Percentiles rank a stretch among this genome's conserved stretches.
Conservation (phyloP, 2,888 invertebrate genomes). For the Pyrrhia umbra region DNA sequence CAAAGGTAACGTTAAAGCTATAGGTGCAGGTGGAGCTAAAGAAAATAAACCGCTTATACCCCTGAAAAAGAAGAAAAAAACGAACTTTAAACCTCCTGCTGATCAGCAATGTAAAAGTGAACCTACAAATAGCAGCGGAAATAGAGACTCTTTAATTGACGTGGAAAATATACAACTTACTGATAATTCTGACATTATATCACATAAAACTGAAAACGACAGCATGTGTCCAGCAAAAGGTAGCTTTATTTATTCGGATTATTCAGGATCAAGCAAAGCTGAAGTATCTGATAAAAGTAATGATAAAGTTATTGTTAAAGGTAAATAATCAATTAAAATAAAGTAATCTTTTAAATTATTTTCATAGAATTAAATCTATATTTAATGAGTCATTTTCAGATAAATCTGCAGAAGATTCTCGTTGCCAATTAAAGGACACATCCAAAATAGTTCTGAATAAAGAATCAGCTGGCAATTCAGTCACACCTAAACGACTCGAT, state of each 20-base stretch:
- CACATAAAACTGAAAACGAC: conserved; percentile 4
- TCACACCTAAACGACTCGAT: conserved; percentile 45
- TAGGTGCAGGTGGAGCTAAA: conserved; percentile 11
- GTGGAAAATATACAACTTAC: neutral
- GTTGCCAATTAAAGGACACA: conserved; percentile 66
- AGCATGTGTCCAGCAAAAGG: conserved; percentile 14
- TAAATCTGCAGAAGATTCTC: conserved; percentile 39
- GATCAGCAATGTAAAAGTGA: conserved; percentile 11
- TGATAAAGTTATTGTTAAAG: conserved; percentile 31
- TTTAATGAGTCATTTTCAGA: conserved; percentile 16
- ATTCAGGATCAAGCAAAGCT: conserved; percentile 59
- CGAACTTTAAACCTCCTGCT: neutral
- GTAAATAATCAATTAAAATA: conserved; percentile 25
- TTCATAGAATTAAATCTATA: neutral
- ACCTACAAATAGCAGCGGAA: conserved; percentile 2
- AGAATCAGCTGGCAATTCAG: conserved; percentile 35
- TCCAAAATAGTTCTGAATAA: conserved; percentile 70
- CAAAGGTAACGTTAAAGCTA: conserved; percentile 31
- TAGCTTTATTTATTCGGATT: conserved; percentile 47
- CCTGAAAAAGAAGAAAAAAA: conserved; percentile 34
- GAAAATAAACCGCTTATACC: conserved; percentile 41
- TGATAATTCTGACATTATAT: conserved; percentile 10
- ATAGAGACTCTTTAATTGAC: conserved; percentile 23
- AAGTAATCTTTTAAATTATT: neutral
- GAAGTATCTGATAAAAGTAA: conserved; percentile 23